A percentile compares a stretch with the other conserved stretches of the same genome.
These are phyloP conservation scores for Nothocercus julius DNA, from an alignment of 2,113 vertebrate species.

Conservation along the genomic window DNA sequence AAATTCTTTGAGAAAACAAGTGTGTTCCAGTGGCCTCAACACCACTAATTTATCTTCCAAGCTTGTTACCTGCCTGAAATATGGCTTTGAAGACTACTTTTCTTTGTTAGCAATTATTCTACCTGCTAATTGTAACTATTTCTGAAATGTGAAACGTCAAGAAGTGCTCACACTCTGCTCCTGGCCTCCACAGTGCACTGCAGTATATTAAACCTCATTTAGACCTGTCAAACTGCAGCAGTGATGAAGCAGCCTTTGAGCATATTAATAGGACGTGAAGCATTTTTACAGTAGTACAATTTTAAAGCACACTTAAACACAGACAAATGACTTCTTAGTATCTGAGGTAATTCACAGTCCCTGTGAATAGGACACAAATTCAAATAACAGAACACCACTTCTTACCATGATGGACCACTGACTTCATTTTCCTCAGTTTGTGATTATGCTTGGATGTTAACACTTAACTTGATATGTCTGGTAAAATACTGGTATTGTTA, in stretches of 20 bases:
- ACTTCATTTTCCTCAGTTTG: neutral
- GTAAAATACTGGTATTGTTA: neutral
- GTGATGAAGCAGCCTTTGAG: neutral
- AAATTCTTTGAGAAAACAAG: neutral
- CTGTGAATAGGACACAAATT: neutral
- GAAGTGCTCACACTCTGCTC: neutral
- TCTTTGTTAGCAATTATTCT: neutral
- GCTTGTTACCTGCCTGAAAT: neutral
- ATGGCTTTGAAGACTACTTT: neutral
- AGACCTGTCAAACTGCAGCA: neutral
- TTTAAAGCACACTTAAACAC: neutral
- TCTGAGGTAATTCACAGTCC: neutral
- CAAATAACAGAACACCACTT: neutral
- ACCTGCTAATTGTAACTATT: neutral
- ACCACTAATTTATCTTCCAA: neutral
- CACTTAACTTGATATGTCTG: neutral
- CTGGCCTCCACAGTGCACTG: neutral
- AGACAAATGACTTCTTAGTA: neutral
- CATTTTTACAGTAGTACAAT: neutral
- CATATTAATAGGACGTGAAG: neutral
- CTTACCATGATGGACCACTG: neutral
- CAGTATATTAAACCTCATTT: neutral
- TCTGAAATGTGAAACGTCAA: neutral
- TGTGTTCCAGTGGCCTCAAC: neutral
- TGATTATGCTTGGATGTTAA: neutral